phyloP scores from a whole-genome alignment of 2,888 invertebrate species.

The Troides aeacus region DNA sequence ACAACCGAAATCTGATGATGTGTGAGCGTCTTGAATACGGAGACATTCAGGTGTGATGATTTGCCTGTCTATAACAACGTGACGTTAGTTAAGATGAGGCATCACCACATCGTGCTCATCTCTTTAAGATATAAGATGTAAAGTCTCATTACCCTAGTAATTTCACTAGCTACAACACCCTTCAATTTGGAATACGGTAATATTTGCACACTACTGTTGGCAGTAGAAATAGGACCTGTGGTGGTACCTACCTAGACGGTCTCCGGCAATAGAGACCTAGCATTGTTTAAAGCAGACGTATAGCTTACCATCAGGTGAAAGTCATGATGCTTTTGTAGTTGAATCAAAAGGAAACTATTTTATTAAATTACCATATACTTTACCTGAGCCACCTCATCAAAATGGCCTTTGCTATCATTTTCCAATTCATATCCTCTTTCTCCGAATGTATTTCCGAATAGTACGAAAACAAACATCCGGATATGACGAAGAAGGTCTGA shows the following conservation, averaged over 20 bases:
- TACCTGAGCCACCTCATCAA: constrained; percentile 42
- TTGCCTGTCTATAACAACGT: not conserved
- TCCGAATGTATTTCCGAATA: constrained; percentile 39
- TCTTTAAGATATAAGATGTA: no score
- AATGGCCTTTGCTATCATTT: constrained; percentile 35
- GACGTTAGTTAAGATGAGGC: no score
- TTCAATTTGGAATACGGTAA: no score
- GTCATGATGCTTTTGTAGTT: not conserved
- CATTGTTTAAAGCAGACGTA: no score
- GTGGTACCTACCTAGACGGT: no score
- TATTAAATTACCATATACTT: not conserved
- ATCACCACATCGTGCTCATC: no score
- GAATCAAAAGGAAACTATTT: not conserved
- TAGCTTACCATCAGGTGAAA: not conserved
- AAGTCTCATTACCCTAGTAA: no score
- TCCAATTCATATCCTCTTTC: constrained; percentile 36
- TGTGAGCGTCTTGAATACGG: not conserved
- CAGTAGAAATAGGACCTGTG: no score
- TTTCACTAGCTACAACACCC: no score
- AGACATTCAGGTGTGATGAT: not conserved
- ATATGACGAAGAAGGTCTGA: constrained; percentile 45
- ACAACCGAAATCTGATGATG: not conserved
- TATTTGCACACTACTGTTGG: no score
- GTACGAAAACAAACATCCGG: constrained; percentile 43
- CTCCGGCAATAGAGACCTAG: no score